Percentiles rank a stretch among this genome's conserved stretches.
phyloP scores from a whole-genome alignment of 1,140 invertebrate genomes.

The Homarus americanus region DNA sequence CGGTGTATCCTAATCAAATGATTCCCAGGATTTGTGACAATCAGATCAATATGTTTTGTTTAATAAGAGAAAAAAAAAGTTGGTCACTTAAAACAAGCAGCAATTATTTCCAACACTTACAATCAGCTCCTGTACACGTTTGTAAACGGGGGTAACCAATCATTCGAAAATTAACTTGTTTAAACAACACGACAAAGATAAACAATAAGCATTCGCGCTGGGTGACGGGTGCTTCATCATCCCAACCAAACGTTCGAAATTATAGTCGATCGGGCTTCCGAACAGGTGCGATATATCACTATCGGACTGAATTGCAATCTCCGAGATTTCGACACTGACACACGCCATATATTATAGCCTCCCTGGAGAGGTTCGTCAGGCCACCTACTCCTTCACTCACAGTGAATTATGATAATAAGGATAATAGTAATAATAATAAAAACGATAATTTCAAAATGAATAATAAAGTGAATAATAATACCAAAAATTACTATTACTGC shows the following conservation, averaged over 20 bases:
- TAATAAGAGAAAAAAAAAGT: no score
- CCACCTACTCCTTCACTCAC: no score
- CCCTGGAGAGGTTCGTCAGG: background rate
- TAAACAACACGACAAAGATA: background rate
- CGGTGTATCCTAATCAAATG: no score
- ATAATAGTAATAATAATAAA: background rate
- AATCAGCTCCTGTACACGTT: no score
- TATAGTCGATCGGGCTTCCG: conserved; percentile 44
- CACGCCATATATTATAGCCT: conserved; percentile 44
- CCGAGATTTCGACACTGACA: conserved; percentile 44
- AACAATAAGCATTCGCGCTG: background rate
- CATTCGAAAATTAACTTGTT: background rate
- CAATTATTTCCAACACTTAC: no score
- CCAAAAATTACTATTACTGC: no score
- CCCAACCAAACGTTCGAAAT: conserved; percentile 33
- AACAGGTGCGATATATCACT: conserved; percentile 36
- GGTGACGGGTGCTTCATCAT: background rate
- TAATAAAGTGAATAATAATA: no score
- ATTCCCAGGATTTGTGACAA: no score
- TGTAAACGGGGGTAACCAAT: no score
- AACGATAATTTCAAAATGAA: background rate
- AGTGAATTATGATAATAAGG: conserved; percentile 16
- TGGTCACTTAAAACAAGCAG: no score
- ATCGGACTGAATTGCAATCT: conserved; percentile 49
- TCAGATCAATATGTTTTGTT: no score